Evolutionary conservation across 1,140 invertebrate species (phyloP).

Genomic region (Eurytemora carolleeae): DNA sequence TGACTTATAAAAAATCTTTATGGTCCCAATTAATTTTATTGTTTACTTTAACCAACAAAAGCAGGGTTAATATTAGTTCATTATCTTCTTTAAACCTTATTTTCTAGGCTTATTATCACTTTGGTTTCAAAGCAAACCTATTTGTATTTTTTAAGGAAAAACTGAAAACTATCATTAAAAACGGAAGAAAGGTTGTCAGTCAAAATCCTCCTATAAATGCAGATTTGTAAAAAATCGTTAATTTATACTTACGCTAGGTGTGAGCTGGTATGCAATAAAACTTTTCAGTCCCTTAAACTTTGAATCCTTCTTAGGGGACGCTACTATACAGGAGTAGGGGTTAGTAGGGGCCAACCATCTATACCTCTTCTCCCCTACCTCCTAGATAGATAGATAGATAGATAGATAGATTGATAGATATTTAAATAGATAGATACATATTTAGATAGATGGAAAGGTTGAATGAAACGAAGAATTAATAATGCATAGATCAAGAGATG

Average conservation of each 20-base stretch:
- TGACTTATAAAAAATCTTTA: too few species aligned
- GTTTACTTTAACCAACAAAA: too few species aligned
- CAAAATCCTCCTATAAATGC: conserved; percentile 1
- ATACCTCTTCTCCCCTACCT: neutral
- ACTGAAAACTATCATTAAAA: neutral
- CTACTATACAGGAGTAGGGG: conserved; percentile 59
- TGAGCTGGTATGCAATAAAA: conserved; percentile 88
- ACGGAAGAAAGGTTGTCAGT: conserved; percentile 3
- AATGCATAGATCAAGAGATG: too few species aligned
- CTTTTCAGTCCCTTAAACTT: conserved; percentile 94
- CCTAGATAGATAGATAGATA: conserved; percentile 13
- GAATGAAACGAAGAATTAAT: too few species aligned
- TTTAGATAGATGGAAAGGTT: too few species aligned
- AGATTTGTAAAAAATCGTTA: conserved; percentile 18
- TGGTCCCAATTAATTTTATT: too few species aligned
- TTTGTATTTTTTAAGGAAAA: neutral
- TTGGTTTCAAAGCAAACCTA: neutral
- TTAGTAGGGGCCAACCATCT: conserved; percentile 21
- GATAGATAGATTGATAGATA: conserved; percentile 41
- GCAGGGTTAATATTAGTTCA: too few species aligned
- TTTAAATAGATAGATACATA: too few species aligned
- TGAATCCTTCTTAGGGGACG: conserved; percentile 86
- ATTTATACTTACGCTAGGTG: conserved; percentile 47
- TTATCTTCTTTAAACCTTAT: too few species aligned
- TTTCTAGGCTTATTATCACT: too few species aligned